A percentile compares a stretch with the other conserved stretches of the same genome.
phyloP scores from a whole-genome alignment of 2,797 vertebrate species.

The Xiphorhynchus erythropygius region DNA sequence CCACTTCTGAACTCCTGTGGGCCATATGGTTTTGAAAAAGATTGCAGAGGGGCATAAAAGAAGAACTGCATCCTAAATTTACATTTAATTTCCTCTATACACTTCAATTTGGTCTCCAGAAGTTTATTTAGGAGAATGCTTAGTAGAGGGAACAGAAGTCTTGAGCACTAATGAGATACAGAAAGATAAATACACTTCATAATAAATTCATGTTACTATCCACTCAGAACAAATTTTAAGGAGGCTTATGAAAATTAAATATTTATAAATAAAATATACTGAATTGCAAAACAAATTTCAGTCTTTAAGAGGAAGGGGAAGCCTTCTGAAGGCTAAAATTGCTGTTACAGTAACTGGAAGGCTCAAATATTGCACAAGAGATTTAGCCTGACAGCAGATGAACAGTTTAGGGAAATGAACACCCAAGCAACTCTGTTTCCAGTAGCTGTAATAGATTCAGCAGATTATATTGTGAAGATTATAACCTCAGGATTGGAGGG shows the following conservation, averaged over 20 bases:
- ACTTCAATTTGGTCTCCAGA: neutral
- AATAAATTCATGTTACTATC: slow-evolving; percentile 64
- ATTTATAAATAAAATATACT: slow-evolving; percentile 63
- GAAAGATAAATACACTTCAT: slow-evolving; percentile 59
- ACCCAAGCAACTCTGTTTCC: neutral
- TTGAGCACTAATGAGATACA: slow-evolving; percentile 26
- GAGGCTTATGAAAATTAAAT: slow-evolving; percentile 62
- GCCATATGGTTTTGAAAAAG: neutral
- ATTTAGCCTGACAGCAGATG: slow-evolving; percentile 29
- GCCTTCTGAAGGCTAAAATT: slow-evolving; percentile 53
- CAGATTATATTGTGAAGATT: neutral
- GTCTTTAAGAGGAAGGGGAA: slow-evolving; percentile 55
- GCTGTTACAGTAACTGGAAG: slow-evolving; percentile 62
- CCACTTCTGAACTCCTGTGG: neutral
- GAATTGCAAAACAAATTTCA: slow-evolving; percentile 52
- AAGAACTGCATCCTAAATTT: neutral
- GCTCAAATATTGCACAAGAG: slow-evolving; percentile 59
- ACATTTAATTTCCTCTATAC: neutral
- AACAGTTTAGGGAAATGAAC: slow-evolving; percentile 40
- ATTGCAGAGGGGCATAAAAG: neutral
- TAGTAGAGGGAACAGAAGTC: slow-evolving; percentile 22
- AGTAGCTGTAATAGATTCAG: neutral
- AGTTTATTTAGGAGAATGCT: slow-evolving; percentile 38
- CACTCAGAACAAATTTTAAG: slow-evolving; percentile 44
- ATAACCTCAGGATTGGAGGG: neutral